Base-by-base conservation (phyloP, 1,140 invertebrate species). In the Macrobrachium rosenbergii region DNA sequence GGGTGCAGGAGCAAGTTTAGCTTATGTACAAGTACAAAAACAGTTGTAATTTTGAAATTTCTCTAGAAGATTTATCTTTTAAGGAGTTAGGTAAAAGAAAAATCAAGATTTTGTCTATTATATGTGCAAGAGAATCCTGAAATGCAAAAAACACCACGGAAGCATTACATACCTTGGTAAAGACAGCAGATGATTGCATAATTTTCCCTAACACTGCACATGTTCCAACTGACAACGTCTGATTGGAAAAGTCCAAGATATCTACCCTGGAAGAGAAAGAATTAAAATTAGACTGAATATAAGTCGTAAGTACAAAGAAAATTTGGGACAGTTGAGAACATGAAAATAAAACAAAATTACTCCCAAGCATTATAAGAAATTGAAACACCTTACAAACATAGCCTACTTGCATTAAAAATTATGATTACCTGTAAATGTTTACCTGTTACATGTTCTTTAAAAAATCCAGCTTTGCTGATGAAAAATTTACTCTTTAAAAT, bases 151-250 rank as follows among this genome's bases (percentile, higher is more conserved):
- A 37, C 28, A 37, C 28, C 1, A 37, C 28, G 3, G 28, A 37
- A 37, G 3, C 28, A 45, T 58, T 37, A 43, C 62, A 19, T 58
- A 83, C 82, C 72, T 83, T 83, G 37, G 6, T 76, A 59, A 83
- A 23, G 21, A 28, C 21, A 11, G 52, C 12, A 62, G 84, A 81
- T 45, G 79, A 17, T 67, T 87, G 84, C 60, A 87, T 62, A 60
- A 87, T 75, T 58, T 87, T 87, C 19, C 84, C 84, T 28, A 87
- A 43, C 58, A 87, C 84, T 62, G 84, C 84, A 81, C 84, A 87
- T 17, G 84, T 87, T 5, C 84, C 84, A 10, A 87, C 67, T n/a
- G 78, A 77, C 59, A 87, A 45, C 16, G 84, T 81, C 69, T 87
- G 84, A 63, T 60, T 81, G 21, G 84, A 72, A n/a, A 87, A 60